A percentile compares a stretch with the other conserved stretches of the same genome.
phyloP scores from a whole-genome alignment of 1,140 invertebrate species.

The Drosophila trapezifrons region DNA sequence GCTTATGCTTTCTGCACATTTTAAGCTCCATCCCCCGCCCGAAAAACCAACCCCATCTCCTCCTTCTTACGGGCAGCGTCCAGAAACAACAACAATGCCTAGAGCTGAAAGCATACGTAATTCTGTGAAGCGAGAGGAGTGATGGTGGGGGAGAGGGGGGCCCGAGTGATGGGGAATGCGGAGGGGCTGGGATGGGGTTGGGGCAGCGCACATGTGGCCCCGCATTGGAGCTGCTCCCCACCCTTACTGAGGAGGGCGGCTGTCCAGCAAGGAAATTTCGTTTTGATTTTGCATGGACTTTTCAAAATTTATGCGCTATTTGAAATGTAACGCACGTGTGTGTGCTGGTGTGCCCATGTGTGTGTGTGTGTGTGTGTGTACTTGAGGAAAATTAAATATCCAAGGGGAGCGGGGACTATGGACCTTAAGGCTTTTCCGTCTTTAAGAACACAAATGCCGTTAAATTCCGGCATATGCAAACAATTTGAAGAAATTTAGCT shows the following conservation, averaged over 20 bases:
- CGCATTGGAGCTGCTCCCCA: conserved; percentile 3
- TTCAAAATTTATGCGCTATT: conserved; percentile 68
- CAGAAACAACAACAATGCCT: conserved; percentile 56
- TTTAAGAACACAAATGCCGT: conserved; percentile 5
- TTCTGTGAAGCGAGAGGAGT: conserved; percentile 39
- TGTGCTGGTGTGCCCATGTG: conserved; percentile 23
- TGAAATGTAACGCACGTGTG: conserved; percentile 70
- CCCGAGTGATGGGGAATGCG: not conserved
- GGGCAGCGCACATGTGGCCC: conserved; percentile 61
- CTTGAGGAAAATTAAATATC: conserved; percentile 40
- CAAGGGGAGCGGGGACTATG: not conserved
- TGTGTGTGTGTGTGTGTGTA: conserved; percentile 35
- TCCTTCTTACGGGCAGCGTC: not conserved
- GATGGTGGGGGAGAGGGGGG: not conserved
- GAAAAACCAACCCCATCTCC: not conserved
- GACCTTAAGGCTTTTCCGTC: conserved; percentile 19
- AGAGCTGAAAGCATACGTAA: conserved; percentile 70
- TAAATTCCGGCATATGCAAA: not conserved
- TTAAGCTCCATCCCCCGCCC: conserved; percentile 43
- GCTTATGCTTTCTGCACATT: conserved; percentile 80
- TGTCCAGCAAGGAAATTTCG: conserved; percentile 71
- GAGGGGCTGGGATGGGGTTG: not conserved
- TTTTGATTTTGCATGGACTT: conserved; percentile 79
- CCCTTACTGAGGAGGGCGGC: conserved; percentile 26
- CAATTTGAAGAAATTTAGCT: not conserved